Base-by-base conservation (phyloP, 2,888 invertebrate species). In the Caenorhabditis parvicauda region DNA sequence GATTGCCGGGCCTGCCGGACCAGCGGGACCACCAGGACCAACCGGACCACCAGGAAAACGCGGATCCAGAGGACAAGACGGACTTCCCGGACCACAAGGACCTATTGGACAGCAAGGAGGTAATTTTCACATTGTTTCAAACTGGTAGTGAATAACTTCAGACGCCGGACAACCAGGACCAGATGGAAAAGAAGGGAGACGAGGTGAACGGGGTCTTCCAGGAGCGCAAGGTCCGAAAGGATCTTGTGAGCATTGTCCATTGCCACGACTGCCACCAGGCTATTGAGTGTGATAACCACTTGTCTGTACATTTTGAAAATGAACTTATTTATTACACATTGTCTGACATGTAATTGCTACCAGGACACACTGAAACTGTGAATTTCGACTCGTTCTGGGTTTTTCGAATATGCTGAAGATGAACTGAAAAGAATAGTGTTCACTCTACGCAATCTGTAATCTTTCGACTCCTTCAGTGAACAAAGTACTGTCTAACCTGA, bases 1-100 rank as follows among this genome's bases (percentile, higher is more conserved):
- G 70, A 64, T 71, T 14, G 60, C 70, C 12, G 70, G 70, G 4
- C 70, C 70, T 14, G 59, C 66, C 37, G 70, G 70, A 54, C 66
- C 67, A 21, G 61, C 67, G 7, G 70, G 70, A 25, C 50, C 59
- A 17, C 62, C 62, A 7, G 70, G 70, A 28, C 64, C 61, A 38
- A 54, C 58, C 50, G 70, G 70, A 37, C 50, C 44, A 6, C 64
- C 64, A 12, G 70, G 70, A 19, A 53, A 54, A n/a, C 41, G 61
- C 39, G 70, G 70, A 39, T 12, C 59, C 2, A 55, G 62, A 42
- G 70, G 70, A 29, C 17, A 44, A n/a, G 66, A 68, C 21, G 70
- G 70, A 28, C 38, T 61, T 14, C 66, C 67, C 19, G 70, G 70
- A 37, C 59, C 60, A 37, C 62, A 66, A 60, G 70, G 70, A 27